Percentiles rank a stretch among this genome's conserved stretches.
phyloP scores from a whole-genome alignment of 2,797 vertebrate species.

The Enteromius radiatus region DNA sequence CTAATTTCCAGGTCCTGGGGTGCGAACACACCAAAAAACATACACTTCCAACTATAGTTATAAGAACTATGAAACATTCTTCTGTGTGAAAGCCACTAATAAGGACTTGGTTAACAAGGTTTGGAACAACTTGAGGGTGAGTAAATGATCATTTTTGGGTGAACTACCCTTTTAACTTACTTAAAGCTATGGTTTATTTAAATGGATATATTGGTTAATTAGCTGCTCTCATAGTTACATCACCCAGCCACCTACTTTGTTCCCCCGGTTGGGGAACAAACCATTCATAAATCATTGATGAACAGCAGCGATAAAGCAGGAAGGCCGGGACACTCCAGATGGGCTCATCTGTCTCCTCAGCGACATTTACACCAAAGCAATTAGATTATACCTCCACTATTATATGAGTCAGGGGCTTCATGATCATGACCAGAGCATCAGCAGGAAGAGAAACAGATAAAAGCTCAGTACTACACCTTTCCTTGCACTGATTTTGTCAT shows the following conservation, averaged over 20 bases:
- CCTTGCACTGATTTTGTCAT: neutral
- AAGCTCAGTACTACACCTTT: constrained; percentile 1
- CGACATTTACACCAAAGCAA: constrained; percentile 31
- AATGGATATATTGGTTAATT: constrained; percentile 6
- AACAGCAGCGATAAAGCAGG: constrained; percentile 33
- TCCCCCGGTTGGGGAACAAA: neutral
- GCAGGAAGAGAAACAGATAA: constrained; percentile 13
- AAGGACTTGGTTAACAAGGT: neutral
- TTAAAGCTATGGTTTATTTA: constrained; percentile 22
- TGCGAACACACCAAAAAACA: neutral
- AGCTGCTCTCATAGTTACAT: constrained; percentile 32
- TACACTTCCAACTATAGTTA: neutral
- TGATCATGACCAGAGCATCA: neutral
- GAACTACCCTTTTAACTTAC: neutral
- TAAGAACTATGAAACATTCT: neutral
- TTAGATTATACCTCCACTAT: constrained; percentile 22
- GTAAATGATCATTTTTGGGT: neutral
- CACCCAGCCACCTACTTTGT: neutral
- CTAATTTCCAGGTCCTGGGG: neutral
- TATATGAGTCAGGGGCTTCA: neutral
- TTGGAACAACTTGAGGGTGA: neutral
- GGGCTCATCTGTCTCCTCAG: constrained; percentile 15
- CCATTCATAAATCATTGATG: constrained; percentile 44
- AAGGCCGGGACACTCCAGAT: constrained; percentile 29
- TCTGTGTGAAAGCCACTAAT: neutral